These are phyloP conservation scores for Gastrophryne carolinensis DNA, from an alignment of 2,797 vertebrate genomes.

Conservation along the genomic window DNA sequence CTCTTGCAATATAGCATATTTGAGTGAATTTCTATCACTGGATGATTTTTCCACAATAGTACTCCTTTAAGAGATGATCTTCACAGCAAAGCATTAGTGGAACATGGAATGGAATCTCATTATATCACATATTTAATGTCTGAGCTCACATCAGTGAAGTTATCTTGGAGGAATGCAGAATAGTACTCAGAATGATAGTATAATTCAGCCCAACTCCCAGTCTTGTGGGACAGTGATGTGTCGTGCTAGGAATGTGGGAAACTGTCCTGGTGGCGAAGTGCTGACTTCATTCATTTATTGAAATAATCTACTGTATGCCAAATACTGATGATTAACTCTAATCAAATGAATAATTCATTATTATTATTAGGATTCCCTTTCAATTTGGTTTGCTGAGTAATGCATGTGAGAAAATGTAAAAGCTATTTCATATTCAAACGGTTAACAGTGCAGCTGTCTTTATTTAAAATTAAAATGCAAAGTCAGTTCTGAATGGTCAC, in stretches of 20 bases:
- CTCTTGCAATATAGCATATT: too few species aligned
- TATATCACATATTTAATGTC: constrained; percentile 13
- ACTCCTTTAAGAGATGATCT: neutral
- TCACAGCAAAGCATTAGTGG: neutral
- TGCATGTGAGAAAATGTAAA: neutral
- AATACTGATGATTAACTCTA: neutral
- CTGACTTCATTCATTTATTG: neutral
- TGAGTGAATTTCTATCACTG: too few species aligned
- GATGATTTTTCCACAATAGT: neutral
- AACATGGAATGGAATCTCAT: neutral
- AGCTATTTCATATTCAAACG: too few species aligned
- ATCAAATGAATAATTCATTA: neutral
- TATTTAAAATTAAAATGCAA: too few species aligned
- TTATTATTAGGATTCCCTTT: neutral
- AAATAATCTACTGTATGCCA: neutral
- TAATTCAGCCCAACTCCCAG: constrained; percentile 22
- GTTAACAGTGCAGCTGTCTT: too few species aligned
- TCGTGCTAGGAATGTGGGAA: constrained; percentile 10
- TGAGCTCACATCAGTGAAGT: constrained; percentile 39
- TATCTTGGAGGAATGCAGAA: constrained; percentile 33
- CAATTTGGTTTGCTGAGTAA: too few species aligned
- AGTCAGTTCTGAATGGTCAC: too few species aligned
- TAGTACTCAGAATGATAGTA: constrained; percentile 1
- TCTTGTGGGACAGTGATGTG: constrained; percentile 13
- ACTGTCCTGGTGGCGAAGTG: neutral